These are phyloP conservation scores for Leucophora obtusa DNA, from an alignment of 2,888 invertebrate genomes.

Conservation along the genomic window DNA sequence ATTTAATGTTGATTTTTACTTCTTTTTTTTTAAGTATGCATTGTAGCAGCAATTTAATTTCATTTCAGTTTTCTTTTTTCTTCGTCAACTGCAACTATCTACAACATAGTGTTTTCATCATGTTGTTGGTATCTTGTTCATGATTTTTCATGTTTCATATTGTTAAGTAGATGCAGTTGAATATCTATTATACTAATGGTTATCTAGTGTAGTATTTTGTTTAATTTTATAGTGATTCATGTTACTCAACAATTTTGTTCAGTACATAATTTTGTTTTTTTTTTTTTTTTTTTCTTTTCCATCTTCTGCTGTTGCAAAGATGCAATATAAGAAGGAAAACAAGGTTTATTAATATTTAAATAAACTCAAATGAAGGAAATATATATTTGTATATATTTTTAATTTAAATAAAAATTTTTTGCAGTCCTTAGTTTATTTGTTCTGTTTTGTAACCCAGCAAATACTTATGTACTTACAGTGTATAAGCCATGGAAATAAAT, in stretches of 20 bases:
- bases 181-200: slow-evolving; percentile 28
- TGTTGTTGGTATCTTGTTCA: slow-evolving; percentile 35
- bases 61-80: slow-evolving; percentile 27
- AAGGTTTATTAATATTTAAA: slow-evolving; percentile 60
- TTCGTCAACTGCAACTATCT: slow-evolving; percentile 8
- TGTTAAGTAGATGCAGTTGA: slow-evolving; percentile 12
- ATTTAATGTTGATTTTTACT: slow-evolving; percentile 5
- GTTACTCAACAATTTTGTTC: slow-evolving; percentile 44
- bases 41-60: slow-evolving; percentile 58
- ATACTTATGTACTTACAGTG: background rate
- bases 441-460: background rate
- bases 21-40: slow-evolving; percentile 31
- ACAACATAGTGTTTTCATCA: slow-evolving; percentile 4
- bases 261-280: slow-evolving; percentile 11
- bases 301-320: background rate
- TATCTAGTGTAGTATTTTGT: slow-evolving; percentile 56
- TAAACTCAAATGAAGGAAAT: slow-evolving; percentile 38
- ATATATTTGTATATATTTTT: slow-evolving; percentile 7
- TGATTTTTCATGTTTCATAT: slow-evolving; percentile 24
- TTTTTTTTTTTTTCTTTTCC: slow-evolving; percentile 11
- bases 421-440: background rate
- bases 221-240: slow-evolving; percentile 58
- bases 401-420: slow-evolving; percentile 4
- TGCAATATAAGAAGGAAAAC: slow-evolving; percentile 35
- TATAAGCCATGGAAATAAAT: too few relatives aligned